Base-by-base conservation (phyloP, 2,888 invertebrate genomes). In the Bruchidius siliquastri region DNA sequence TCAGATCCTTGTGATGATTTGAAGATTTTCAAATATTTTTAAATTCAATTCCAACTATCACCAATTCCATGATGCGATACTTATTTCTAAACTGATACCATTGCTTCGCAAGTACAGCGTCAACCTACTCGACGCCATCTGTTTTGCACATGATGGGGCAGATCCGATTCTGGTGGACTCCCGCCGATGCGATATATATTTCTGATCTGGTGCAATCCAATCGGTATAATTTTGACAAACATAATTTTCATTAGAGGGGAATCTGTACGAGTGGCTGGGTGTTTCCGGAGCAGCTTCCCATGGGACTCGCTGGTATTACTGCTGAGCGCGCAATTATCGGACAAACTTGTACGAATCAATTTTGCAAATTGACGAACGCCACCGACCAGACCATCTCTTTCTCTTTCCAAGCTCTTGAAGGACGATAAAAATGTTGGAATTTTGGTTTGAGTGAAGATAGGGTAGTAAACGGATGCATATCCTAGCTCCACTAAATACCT, bases 261-360 rank as follows among this genome's bases (percentile, higher is more conserved):
- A 85, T 85, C 83, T 82, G 79, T 79, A 79, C 79, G 81, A 83
- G 83, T 83, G 83, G 49, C 49, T 49, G 49, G 49, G 49, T 49
- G 49, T 78, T 79, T 75, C 74, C 69, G 22, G 22, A 71, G 70
- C 70, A 3, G 49, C 49, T 72, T 75, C 80, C 78, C 72, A 49
- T 72, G 80, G 80, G 79, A 79, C 74, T 76, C 79, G n/a, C n/a
- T n/a, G 80, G 82, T 80, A 82, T 84, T 84, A 85, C 84, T 82
- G 85, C 85, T 84, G 85, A 85, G 83, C 82, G 85, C 84, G 83
- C 86, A 86, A 86, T 86, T 86, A 86, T 86, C 81, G 85, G 81
- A 81, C 82, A 85, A 86, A 86, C 85, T 84, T 84, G 82, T 82
- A 83, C 84, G 49, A 49, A 85, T 85, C 85, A 85, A 85, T 85